phyloP scores from a whole-genome alignment of 2,113 vertebrate genomes.

The Cyprinodon brontotheroides region DNA sequence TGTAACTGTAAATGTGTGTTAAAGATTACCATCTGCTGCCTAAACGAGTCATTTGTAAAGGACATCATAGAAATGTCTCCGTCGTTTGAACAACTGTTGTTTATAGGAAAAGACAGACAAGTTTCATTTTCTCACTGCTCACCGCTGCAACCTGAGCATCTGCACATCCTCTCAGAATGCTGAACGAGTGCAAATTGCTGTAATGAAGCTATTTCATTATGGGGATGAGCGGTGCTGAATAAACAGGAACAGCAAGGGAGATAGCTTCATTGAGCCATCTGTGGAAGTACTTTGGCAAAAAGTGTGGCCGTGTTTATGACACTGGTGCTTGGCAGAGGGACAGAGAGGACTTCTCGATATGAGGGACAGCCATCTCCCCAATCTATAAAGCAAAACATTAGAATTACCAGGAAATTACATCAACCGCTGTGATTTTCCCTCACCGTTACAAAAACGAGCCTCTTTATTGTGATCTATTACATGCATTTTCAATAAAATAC shows the following conservation, averaged over 20 bases:
- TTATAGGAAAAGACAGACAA: conserved; percentile 20
- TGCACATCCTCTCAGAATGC: conserved; percentile 60
- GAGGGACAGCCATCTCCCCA: conserved; percentile 36
- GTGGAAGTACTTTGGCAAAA: conserved; percentile 68
- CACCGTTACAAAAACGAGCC: too few species aligned
- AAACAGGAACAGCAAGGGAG: conserved; percentile 74
- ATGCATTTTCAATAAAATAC: neutral
- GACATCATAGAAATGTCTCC: conserved; percentile 1
- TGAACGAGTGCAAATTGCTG: conserved; percentile 71
- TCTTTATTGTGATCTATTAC: too few species aligned
- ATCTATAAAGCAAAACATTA: conserved; percentile 14
- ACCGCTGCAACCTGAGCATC: conserved; percentile 66
- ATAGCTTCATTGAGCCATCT: conserved; percentile 73
- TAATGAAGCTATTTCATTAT: conserved; percentile 78
- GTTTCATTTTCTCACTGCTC: conserved; percentile 51
- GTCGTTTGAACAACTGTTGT: conserved; percentile 22
- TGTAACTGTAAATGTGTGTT: neutral
- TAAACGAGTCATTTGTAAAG: conserved; percentile 32
- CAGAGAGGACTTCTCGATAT: conserved; percentile 55
- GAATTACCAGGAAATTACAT: neutral
- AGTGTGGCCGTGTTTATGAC: conserved; percentile 66
- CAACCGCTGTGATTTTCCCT: too few species aligned
- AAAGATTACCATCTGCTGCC: neutral
- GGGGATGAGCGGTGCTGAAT: conserved; percentile 74
- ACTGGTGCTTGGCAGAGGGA: conserved; percentile 54